phyloP scores from a whole-genome alignment of 2,797 vertebrate genomes.

The Dallia pectoralis region DNA sequence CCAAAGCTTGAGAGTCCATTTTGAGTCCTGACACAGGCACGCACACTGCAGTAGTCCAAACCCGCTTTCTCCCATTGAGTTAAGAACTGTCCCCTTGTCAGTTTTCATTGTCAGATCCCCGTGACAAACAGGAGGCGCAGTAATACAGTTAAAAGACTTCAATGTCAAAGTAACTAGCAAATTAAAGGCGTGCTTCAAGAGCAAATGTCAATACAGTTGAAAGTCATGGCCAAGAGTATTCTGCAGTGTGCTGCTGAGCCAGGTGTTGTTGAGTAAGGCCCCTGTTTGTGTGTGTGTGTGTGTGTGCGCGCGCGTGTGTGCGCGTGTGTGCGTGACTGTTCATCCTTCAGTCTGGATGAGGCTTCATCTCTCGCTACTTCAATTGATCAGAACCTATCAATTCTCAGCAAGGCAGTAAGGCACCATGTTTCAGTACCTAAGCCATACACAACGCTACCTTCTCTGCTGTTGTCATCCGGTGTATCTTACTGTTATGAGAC shows the following conservation, averaged over 20 bases:
- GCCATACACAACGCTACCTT: background rate
- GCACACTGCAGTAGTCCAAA: background rate
- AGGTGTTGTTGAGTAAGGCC: constrained; percentile 37
- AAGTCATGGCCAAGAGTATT: background rate
- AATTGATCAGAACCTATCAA: constrained; percentile 36
- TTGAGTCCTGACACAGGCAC: background rate
- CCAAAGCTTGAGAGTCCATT: background rate
- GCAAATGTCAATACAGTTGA: background rate
- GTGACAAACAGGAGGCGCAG: background rate
- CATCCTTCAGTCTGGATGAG: constrained; percentile 29
- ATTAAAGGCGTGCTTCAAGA: background rate
- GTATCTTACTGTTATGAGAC: background rate
- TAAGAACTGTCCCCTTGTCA: background rate
- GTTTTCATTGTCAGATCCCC: background rate
- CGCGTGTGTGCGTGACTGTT: background rate
- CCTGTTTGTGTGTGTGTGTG: too few species aligned
- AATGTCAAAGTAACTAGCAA: constrained; percentile 4
- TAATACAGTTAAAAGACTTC: constrained; percentile 2
- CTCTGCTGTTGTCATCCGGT: background rate
- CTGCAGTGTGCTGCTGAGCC: constrained; percentile 11
- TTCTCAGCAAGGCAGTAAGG: constrained; percentile 57
- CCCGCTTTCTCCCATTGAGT: background rate
- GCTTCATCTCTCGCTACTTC: constrained; percentile 37
- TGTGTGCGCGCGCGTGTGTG: constrained; percentile 15
- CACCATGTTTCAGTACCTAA: constrained; percentile 26